Base-by-base conservation (phyloP, 2,113 vertebrate species). In the Sciurus niger region DNA sequence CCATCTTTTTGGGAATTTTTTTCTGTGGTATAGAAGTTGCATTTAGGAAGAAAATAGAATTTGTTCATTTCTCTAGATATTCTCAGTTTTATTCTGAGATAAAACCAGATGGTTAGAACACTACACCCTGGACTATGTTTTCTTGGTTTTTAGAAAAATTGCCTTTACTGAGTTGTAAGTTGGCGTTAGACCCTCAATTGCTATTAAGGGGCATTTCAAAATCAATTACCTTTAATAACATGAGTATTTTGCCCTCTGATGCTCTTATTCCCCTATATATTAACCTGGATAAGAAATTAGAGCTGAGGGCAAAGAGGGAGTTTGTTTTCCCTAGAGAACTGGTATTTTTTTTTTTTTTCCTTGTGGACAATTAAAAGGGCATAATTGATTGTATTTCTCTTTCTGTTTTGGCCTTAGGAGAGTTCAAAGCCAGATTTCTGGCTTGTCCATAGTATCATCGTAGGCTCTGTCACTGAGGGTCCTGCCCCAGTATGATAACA, bases 251-350 rank as follows among this genome's bases (percentile, higher is more conserved):
- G 28, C 16, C 43, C 18, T 78, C 7, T 67, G 18, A 86, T 55
- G 67, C 30, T 77, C 24, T 91, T 65, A 76, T 63, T 91, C 34
- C 34, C 13, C 20, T 72, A 20, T 53, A 74, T 87, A 84, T 74
- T 94, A 67, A 20, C 48, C 40, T 77, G 76, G 60, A 37, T 96
- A 43, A 94, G 79, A 93, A 96, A 95, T 94, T 94, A 94, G 86
- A 97, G 46, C 65, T 48, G 37, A 94, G 74, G 76, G 84, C 86
- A 95, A 93, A 89, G 78, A 96, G 93, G 92, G 92, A 95, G 7
- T 92, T 95, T 90, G 79, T 97, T 97, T 97, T 97, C 95, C 92
- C 96, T 72, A 77, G 96, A 97, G 97, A 96, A 90, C 70, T 67
- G 20, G 17, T 82, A 10, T 67, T 55, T 53, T 88, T 92, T 37